Conservation (phyloP, 2,888 invertebrate species). For the Drosophila meridionalis region DNA sequence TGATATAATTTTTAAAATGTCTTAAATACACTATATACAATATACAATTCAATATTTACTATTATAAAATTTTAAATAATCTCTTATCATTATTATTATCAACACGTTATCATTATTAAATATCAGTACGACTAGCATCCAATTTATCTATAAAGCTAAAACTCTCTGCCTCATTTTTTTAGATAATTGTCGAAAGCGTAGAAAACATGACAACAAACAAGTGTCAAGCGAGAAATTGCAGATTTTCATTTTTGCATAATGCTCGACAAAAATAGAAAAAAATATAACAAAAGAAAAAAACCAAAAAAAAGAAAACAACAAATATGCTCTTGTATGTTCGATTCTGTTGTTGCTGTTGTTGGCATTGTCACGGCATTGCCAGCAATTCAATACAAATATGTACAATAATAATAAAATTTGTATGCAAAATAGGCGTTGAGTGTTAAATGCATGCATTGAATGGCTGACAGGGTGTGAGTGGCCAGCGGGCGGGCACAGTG, state of each 20-base stretch:
- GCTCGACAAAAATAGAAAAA: conserved; percentile 31
- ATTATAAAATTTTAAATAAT: too few species aligned
- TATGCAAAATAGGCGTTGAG: conserved; percentile 80
- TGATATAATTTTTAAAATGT: not conserved
- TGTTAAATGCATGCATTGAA: conserved; percentile 76
- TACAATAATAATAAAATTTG: conserved; percentile 79
- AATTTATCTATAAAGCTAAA: conserved; percentile 1
- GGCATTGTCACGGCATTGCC: conserved; percentile 54
- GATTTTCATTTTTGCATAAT: conserved; percentile 78
- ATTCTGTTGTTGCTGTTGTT: conserved; percentile 13
- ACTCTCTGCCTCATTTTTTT: conserved; percentile 1
- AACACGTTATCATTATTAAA: not conserved
- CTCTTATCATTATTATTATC: too few species aligned
- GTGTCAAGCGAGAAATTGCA: conserved; percentile 70
- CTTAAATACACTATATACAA: too few species aligned
- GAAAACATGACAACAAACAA: conserved; percentile 78
- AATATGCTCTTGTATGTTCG: conserved; percentile 26
- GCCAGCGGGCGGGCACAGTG: not conserved
- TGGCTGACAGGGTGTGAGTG: conserved; percentile 18
- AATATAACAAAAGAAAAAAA: conserved; percentile 17
- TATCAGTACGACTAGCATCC: not conserved
- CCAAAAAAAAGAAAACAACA: conserved; percentile 25
- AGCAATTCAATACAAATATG: conserved; percentile 73
- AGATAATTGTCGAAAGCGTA: conserved; percentile 38
- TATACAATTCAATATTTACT: too few species aligned